Conservation (phyloP, 2,888 invertebrate species). For the Pseudococcus viburni region DNA sequence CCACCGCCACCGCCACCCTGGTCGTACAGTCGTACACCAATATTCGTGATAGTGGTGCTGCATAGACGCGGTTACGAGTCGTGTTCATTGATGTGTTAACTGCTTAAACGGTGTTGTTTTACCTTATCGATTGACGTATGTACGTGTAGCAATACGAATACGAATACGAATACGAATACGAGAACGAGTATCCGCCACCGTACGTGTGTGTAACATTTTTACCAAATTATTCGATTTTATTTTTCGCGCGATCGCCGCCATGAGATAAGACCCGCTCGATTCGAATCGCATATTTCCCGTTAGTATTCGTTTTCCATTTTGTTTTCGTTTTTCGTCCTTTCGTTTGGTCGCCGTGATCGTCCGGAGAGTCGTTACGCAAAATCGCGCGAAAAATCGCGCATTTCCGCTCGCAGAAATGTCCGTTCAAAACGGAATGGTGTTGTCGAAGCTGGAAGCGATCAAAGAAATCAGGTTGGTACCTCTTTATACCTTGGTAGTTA, state of each 20-base stretch:
- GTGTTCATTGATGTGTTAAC: constrained; percentile 65
- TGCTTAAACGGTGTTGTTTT: constrained; percentile 52
- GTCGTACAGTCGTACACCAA: not conserved
- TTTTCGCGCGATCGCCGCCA: not conserved
- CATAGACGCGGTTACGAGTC: constrained; percentile 1
- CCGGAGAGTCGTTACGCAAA: too few relatives aligned
- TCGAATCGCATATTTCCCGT: not conserved
- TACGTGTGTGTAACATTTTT: constrained; percentile 31
- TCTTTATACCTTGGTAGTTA: not conserved
- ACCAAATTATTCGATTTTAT: not conserved
- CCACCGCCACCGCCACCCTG: too few relatives aligned
- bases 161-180: not conserved
- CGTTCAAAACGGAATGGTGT: constrained; percentile 64
- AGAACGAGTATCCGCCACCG: too few relatives aligned
- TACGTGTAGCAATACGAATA: not conserved
- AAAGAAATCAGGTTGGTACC: constrained; percentile 61
- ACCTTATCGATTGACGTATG: constrained; percentile 62
- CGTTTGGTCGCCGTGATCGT: not conserved
- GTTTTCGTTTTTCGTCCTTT: not conserved
- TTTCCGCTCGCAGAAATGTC: constrained; percentile 9
- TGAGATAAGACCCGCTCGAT: not conserved
- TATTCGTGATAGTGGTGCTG: not conserved
- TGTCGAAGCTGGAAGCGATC: constrained; percentile 64
- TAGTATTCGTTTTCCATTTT: not conserved
- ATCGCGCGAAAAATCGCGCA: not conserved